These are phyloP conservation scores for Tineola bisselliella DNA, from an alignment of 2,888 invertebrate species.

Conservation along the genomic window DNA sequence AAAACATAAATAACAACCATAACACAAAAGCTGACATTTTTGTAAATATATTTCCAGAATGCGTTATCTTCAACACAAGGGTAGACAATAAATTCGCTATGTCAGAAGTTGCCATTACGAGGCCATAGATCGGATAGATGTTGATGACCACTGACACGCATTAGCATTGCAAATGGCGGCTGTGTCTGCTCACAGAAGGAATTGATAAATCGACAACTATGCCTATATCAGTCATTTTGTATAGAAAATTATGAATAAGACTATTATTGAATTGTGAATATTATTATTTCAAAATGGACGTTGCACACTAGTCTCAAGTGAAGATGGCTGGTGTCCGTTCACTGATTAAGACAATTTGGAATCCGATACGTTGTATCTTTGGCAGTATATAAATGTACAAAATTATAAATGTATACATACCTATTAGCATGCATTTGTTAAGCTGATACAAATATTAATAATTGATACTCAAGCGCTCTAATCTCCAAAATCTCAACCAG, in stretches of 20 bases:
- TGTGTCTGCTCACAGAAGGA: background rate
- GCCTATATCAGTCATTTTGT: background rate
- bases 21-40: background rate
- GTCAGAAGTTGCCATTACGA: background rate
- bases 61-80: background rate
- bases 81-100: background rate
- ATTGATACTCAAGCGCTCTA: no score
- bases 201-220: slow-evolving; percentile 8
- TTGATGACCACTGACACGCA: slow-evolving; percentile 21
- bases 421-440: no score
- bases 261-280: background rate
- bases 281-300: no score
- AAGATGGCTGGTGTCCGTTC: no score
- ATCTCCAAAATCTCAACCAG: no score
- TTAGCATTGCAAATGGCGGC: slow-evolving; percentile 26
- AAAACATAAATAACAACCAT: background rate
- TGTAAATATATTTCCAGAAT: background rate
- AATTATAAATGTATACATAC: no score
- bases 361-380: no score
- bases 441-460: no score
- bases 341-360: no score
- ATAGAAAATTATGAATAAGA: background rate
- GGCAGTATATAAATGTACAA: no score
- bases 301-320: no score
- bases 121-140: slow-evolving; percentile 23